phyloP scores from a whole-genome alignment of 2,797 vertebrate genomes.

The Dryobates pubescens region DNA sequence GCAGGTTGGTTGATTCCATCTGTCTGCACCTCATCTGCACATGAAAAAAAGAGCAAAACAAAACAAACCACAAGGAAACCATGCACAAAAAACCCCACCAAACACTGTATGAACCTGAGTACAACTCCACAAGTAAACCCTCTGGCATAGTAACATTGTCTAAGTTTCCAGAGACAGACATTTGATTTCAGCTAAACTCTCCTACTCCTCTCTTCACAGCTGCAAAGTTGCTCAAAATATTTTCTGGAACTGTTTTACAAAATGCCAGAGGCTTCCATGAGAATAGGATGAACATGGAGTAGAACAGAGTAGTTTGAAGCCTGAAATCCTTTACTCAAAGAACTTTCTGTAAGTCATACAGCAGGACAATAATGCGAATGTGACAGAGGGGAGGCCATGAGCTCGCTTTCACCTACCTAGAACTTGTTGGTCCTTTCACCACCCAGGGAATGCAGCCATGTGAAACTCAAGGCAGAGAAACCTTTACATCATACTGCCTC shows the following conservation, averaged over 20 bases:
- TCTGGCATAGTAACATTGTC: neutral
- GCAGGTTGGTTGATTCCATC: fast-evolving
- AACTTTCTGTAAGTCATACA: neutral
- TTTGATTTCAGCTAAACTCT: neutral
- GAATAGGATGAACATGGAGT: fast-evolving
- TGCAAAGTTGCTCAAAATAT: neutral
- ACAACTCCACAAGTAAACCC: neutral
- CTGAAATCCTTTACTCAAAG: neutral
- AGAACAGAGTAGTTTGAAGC: neutral
- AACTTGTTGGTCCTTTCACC: neutral
- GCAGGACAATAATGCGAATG: neutral
- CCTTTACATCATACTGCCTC: neutral
- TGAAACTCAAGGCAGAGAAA: neutral
- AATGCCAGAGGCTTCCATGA: neutral
- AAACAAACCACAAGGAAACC: neutral
- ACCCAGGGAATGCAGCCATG: neutral
- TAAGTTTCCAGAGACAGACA: neutral
- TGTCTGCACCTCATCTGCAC: neutral
- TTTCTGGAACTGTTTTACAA: neutral
- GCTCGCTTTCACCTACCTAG: neutral
- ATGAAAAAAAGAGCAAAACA: neutral
- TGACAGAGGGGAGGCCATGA: neutral
- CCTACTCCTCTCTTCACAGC: neutral
- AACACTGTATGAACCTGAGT: neutral
- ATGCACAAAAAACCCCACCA: no score